Conservation (phyloP, 2,888 invertebrate genomes). For the Zygaena filipendulae region DNA sequence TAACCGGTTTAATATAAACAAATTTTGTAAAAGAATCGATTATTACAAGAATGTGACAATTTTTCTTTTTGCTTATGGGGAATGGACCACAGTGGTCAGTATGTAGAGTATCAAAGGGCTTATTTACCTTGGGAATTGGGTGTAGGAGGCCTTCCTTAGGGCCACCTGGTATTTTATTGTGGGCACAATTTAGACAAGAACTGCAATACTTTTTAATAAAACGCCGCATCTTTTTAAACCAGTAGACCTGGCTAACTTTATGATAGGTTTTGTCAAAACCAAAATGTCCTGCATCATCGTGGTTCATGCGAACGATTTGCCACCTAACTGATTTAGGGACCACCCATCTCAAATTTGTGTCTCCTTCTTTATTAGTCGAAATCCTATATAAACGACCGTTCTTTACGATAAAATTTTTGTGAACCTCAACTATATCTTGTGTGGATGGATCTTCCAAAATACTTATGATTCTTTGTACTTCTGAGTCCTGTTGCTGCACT, state of each 20-base stretch:
- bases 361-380: too few relatives aligned
- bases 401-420: conserved; percentile 12
- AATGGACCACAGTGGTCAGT: conserved; percentile 22
- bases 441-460: conserved; percentile 5
- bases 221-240: conserved; percentile 15
- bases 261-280: conserved; percentile 15
- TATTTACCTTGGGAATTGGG: conserved; percentile 9
- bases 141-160: conserved; percentile 9
- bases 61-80: conserved; percentile 17
- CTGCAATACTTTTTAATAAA: conserved; percentile 16
- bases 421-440: conserved; percentile 1
- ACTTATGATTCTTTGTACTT: conserved; percentile 4
- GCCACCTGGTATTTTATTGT: conserved; percentile 8
- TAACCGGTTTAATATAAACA: conserved; percentile 14
- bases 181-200: conserved; percentile 12
- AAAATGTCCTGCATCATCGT: conserved; percentile 15
- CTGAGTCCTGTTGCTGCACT: conserved; percentile 5
- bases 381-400: conserved; percentile 13
- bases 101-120: conserved; percentile 13
- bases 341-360: conserved; percentile 19
- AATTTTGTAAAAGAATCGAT: conserved; percentile 17
- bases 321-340: conserved; percentile 23
- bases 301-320: conserved; percentile 25
- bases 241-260: conserved; percentile 10
- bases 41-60: conserved; percentile 12